Conservation (phyloP, 2,888 invertebrate genomes). For the Xiphydria camelus region DNA sequence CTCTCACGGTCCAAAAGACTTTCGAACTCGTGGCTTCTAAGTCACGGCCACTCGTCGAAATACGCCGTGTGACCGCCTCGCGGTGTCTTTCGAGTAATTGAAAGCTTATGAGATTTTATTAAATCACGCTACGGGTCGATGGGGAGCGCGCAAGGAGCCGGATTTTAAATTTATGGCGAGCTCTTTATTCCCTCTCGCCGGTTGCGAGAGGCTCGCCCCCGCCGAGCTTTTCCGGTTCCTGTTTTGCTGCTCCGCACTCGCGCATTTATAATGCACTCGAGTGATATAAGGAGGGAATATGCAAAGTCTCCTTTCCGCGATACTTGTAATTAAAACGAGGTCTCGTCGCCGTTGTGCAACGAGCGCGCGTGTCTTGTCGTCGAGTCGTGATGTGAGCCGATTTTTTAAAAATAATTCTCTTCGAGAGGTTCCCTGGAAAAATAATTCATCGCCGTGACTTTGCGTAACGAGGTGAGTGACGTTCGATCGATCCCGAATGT, state of each 20-base stretch:
- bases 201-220: conserved; percentile 16
- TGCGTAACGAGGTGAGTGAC: too few relatives aligned
- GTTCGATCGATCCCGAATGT: too few relatives aligned
- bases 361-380: too few relatives aligned
- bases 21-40: too few relatives aligned
- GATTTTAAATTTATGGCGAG: conserved; percentile 28
- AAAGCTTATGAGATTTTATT: conserved; percentile 14
- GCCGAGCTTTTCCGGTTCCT: conserved; percentile 34
- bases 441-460: conserved; percentile 12
- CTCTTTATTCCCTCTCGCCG: conserved; percentile 30
- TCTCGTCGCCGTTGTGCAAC: too few relatives aligned
- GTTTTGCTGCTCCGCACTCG: conserved; percentile 29
- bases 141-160: conserved; percentile 12
- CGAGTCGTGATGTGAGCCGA: too few relatives aligned
- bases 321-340: conserved; percentile 34
- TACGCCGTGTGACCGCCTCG: conserved; percentile 8
- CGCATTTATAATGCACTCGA: conserved; percentile 32
- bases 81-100: conserved; percentile 13
- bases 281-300: conserved; percentile 39
- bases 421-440: conserved; percentile 6
- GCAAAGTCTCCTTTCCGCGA: conserved; percentile 35
- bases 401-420: too few relatives aligned
- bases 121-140: conserved; percentile 16
- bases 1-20: too few relatives aligned
- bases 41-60: not conserved